A percentile compares a stretch with the other conserved stretches of the same genome.
phyloP scores from a whole-genome alignment of 2,113 vertebrate genomes.

The Halcyon malimbica region DNA sequence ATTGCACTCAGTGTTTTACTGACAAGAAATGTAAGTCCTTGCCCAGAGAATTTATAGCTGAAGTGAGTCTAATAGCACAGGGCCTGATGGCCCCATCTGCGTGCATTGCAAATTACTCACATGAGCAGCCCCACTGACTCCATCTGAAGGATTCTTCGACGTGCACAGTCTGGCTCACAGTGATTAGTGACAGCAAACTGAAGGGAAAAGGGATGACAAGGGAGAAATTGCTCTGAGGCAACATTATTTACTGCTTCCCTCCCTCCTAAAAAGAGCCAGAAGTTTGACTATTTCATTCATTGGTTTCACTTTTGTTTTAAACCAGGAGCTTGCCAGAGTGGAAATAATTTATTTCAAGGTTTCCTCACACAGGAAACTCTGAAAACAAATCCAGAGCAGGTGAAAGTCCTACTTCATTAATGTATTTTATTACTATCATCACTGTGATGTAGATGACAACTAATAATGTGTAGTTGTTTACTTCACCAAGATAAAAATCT shows the following conservation, averaged over 20 bases:
- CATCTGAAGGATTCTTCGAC: background rate
- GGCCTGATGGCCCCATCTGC: background rate
- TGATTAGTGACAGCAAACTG: conserved; percentile 14
- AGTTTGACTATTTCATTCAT: background rate
- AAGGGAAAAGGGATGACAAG: background rate
- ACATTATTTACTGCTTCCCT: background rate
- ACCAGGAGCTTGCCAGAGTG: background rate
- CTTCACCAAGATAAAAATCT: background rate
- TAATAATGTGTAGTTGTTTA: background rate
- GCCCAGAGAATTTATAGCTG: background rate
- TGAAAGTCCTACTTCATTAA: background rate
- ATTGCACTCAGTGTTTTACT: background rate
- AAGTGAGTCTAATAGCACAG: background rate
- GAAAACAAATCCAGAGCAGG: background rate
- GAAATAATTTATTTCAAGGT: background rate
- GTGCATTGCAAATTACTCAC: conserved; percentile 13
- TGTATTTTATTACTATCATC: background rate
- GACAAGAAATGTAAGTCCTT: background rate
- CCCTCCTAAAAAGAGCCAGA: background rate
- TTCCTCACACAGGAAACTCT: background rate
- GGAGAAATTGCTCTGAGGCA: conserved; percentile 22
- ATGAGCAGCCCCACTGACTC: background rate
- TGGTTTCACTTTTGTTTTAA: background rate
- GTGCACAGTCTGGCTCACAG: background rate
- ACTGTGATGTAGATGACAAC: background rate